Evolutionary conservation across 35 echinoderm and acorn worm species (phyloP).

Genomic region (Diadema setosum): DNA sequence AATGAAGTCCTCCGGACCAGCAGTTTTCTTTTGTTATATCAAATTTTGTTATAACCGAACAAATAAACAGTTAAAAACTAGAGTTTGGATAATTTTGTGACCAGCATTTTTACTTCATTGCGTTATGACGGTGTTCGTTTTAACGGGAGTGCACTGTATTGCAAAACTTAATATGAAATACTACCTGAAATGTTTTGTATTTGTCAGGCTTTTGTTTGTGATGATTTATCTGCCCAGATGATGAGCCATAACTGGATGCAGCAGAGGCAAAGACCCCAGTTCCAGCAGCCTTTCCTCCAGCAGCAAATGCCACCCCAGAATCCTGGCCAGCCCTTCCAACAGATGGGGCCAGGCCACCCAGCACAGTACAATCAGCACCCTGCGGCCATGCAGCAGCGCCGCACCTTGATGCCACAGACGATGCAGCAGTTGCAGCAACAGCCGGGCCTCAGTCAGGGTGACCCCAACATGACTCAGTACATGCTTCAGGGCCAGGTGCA

Average conservation of each 20-base stretch:
- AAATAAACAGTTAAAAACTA: too few relatives aligned
- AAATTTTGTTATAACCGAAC: too few relatives aligned
- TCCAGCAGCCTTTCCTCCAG: conserved; percentile 43
- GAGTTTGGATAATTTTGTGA: too few relatives aligned
- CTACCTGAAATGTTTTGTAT: too few relatives aligned
- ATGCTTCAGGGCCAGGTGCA: conserved; percentile 76
- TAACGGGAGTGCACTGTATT: too few relatives aligned
- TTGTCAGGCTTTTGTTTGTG: too few relatives aligned
- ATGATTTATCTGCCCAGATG: too few relatives aligned
- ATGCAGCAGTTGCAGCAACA: conserved; percentile 62
- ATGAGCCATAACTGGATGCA: conserved; percentile 18
- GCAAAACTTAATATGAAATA: too few relatives aligned
- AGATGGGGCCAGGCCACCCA: conserved; percentile 45
- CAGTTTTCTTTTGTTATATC: too few relatives aligned
- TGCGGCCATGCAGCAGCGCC: conserved; percentile 62
- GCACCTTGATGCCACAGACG: conserved; percentile 27
- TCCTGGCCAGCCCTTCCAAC: conserved; percentile 63
- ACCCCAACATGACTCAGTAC: conserved; percentile 26
- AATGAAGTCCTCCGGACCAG: too few relatives aligned
- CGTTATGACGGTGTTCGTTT: too few relatives aligned
- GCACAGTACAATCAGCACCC: conserved; percentile 54
- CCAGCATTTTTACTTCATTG: too few relatives aligned
- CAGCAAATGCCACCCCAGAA: conserved; percentile 66
- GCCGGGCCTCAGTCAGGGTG: conserved; percentile 22
- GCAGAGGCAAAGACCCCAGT: conserved; percentile 49